Conservation (phyloP, 2,113 vertebrate genomes). For the Sylvietta virens region DNA sequence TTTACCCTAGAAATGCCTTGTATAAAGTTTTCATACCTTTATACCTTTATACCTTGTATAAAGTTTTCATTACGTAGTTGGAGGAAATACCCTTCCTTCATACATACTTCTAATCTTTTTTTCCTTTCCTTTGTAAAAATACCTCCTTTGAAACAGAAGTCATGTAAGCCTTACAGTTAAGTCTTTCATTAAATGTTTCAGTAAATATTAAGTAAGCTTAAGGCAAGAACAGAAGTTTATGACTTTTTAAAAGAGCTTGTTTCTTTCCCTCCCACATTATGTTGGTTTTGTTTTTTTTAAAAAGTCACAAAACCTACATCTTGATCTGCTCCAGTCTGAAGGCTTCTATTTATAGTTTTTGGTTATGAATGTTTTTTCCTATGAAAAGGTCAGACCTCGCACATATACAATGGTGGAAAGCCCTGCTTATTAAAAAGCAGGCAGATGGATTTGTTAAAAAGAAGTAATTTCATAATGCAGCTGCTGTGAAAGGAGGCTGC, state of each 20-base stretch:
- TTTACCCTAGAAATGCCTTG: not conserved
- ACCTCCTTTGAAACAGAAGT: not conserved
- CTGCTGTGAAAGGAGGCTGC: conserved; percentile 3
- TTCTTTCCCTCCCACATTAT: conserved; percentile 38
- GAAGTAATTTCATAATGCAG: conserved; percentile 54
- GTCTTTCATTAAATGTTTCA: conserved; percentile 34
- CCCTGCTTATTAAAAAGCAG: conserved; percentile 65
- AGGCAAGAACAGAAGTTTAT: conserved; percentile 22
- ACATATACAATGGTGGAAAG: conserved; percentile 67
- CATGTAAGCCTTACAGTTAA: not conserved
- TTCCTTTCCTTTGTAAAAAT: not conserved
- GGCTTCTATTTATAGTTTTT: conserved; percentile 74
- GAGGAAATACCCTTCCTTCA: not conserved
- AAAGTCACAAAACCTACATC: conserved; percentile 70
- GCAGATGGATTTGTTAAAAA: conserved; percentile 61
- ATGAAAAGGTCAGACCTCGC: conserved; percentile 74
- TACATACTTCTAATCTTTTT: not conserved
- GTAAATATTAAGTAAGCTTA: conserved; percentile 46
- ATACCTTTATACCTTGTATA: not conserved
- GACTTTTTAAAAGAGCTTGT: conserved; percentile 32
- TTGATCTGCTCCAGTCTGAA: conserved; percentile 72
- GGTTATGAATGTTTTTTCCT: conserved; percentile 80
- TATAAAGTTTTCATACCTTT: not conserved
- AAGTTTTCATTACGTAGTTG: not conserved
- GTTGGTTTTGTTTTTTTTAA: not conserved